phyloP scores from a whole-genome alignment of 2,888 invertebrate species.

The Odontothrips loti region DNA sequence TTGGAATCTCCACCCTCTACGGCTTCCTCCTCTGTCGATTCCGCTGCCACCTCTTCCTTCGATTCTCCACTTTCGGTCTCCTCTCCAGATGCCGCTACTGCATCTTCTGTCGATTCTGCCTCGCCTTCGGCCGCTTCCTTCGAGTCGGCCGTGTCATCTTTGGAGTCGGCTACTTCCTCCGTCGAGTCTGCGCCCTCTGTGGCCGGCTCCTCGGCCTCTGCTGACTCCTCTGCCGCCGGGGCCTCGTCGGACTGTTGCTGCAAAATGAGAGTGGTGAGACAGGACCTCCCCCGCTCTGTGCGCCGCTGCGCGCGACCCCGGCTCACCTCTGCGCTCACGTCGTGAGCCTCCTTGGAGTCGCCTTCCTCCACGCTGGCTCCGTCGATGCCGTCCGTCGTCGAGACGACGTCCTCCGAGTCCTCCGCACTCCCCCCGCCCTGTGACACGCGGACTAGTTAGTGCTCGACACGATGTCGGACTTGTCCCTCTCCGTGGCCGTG shows the following conservation, averaged over 20 bases:
- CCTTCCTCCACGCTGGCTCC: conserved; percentile 39
- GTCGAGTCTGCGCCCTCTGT: conserved; percentile 34
- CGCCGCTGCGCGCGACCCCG: background rate
- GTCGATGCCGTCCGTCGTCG: conserved; percentile 39
- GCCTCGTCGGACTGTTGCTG: conserved; percentile 42
- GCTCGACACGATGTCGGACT: background rate
- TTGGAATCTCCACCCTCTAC: conserved; percentile 36
- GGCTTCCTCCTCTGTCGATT: conserved; percentile 34
- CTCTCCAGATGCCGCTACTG: conserved; percentile 35
- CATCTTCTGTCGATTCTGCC: conserved; percentile 42
- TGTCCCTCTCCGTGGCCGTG: background rate
- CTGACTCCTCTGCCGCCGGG: conserved; percentile 39
- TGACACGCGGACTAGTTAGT: background rate
- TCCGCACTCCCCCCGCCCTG: conserved; percentile 35
- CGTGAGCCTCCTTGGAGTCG: conserved; percentile 24
- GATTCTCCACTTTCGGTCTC: conserved; percentile 35
- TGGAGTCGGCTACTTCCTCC: conserved; percentile 32
- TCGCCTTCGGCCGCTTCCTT: conserved; percentile 45
- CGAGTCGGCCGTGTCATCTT: conserved; percentile 40
- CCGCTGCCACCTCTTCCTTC: conserved; percentile 33
- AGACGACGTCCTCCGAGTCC: conserved; percentile 34
- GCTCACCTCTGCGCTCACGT: conserved; percentile 28
- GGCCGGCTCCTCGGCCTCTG: conserved; percentile 36
- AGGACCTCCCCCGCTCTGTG: background rate
- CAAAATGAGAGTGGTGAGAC: background rate